Conservation (phyloP, 2,797 vertebrate species). For the Meriones psammophilus region DNA sequence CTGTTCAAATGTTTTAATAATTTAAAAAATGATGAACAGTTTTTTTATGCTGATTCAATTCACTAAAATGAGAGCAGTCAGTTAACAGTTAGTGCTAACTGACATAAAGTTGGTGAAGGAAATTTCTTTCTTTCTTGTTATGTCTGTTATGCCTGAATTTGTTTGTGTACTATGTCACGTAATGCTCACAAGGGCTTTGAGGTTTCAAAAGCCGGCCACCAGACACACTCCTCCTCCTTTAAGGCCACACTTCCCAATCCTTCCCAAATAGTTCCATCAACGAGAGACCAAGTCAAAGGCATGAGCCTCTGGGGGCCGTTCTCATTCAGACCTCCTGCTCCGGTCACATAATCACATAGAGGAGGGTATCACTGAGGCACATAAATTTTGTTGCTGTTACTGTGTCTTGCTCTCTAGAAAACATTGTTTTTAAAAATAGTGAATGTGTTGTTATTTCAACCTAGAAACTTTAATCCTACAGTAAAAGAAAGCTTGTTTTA, state of each 20-base stretch:
- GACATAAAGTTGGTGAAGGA: background rate
- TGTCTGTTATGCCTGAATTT: background rate
- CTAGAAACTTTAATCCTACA: background rate
- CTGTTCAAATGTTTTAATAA: background rate
- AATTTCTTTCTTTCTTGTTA: background rate
- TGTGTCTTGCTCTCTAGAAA: background rate
- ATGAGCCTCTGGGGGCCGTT: background rate
- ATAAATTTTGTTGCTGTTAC: background rate
- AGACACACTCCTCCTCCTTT: background rate
- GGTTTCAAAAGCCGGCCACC: background rate
- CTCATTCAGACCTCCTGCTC: background rate
- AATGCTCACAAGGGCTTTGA: background rate
- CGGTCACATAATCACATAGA: background rate
- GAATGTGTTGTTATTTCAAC: background rate
- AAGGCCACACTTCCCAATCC: background rate
- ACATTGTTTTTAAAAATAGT: background rate
- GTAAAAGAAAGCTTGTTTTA: background rate
- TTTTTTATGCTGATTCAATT: background rate
- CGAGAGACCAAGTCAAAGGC: background rate
- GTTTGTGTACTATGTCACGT: background rate
- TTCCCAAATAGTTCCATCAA: background rate
- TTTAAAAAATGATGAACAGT: background rate
- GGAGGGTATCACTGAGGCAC: background rate
- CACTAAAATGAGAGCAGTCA: background rate
- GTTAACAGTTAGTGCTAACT: background rate